These are phyloP conservation scores for Nyctibius bracteatus DNA, from an alignment of 2,113 vertebrate genomes.

Conservation along the genomic window DNA sequence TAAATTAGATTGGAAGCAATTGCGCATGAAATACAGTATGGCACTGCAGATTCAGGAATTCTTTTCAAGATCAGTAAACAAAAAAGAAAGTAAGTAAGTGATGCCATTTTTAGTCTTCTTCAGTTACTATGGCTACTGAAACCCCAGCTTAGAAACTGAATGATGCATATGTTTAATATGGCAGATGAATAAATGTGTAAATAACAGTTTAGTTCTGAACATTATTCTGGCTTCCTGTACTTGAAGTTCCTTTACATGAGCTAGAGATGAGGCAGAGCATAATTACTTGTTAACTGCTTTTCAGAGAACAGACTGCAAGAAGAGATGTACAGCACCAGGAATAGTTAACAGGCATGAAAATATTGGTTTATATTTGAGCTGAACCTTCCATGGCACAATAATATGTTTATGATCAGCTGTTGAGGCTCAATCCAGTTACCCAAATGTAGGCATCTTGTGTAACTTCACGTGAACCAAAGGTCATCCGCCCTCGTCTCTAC, in stretches of 20 bases:
- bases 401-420: neutral
- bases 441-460: neutral
- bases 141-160: neutral
- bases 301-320: neutral
- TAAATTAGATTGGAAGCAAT: neutral
- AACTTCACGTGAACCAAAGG: neutral
- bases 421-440: neutral
- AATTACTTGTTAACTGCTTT: neutral
- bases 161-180: neutral
- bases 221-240: neutral
- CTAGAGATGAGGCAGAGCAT: neutral
- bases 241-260: neutral
- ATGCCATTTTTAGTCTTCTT: neutral
- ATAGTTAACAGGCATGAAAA: neutral
- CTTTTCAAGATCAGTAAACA: neutral
- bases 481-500: neutral
- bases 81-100: neutral
- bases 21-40: neutral
- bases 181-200: neutral
- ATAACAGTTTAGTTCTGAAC: neutral
- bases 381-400: neutral
- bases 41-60: neutral
- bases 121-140: conserved; percentile 51
- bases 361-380: neutral
- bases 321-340: neutral